These are phyloP conservation scores for Myotis davidii DNA, from an alignment of 2,113 vertebrate species.

Conservation along the genomic window DNA sequence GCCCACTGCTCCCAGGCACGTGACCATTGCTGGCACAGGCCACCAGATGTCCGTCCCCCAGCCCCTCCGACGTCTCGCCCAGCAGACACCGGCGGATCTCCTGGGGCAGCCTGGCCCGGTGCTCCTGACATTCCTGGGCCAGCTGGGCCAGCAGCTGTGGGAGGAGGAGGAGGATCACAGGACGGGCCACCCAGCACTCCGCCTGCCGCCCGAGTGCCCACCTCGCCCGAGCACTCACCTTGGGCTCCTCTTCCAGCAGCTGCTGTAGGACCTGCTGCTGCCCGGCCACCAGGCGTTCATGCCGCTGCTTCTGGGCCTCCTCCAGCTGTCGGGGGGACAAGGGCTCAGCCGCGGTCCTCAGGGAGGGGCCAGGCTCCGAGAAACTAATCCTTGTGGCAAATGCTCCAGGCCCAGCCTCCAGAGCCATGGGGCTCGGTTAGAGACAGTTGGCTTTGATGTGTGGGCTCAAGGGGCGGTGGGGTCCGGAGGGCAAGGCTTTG, in stretches of 20 bases:
- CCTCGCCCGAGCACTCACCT: slow-evolving; percentile 81
- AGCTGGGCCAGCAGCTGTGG: slow-evolving; percentile 85
- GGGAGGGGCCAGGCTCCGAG: neutral
- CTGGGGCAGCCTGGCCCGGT: slow-evolving; percentile 82
- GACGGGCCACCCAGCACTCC: accelerated
- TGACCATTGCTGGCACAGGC: slow-evolving; percentile 81
- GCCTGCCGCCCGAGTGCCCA: accelerated
- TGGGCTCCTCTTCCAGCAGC: slow-evolving; percentile 87
- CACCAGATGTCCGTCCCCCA: slow-evolving; percentile 59
- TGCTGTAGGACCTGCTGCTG: slow-evolving; percentile 88
- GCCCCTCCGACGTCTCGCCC: slow-evolving; percentile 80
- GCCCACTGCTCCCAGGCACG: slow-evolving; percentile 57
- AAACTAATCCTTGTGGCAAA: neutral
- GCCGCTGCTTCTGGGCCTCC: slow-evolving; percentile 89
- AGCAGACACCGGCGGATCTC: slow-evolving; percentile 89
- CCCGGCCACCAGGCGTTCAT: slow-evolving; percentile 85
- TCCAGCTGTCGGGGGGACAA: slow-evolving; percentile 85
- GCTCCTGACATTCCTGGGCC: slow-evolving; percentile 84
- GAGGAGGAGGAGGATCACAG: neutral
- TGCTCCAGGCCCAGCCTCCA: neutral
- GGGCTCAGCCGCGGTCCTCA: neutral
- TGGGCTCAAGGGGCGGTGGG: neutral
- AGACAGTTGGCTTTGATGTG: neutral
- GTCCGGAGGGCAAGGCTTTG: neutral
- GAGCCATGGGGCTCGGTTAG: neutral